A percentile compares a stretch with the other conserved stretches of the same genome.
These are phyloP conservation scores for Conger conger DNA, from an alignment of 2,113 vertebrate genomes.

Conservation along the genomic window DNA sequence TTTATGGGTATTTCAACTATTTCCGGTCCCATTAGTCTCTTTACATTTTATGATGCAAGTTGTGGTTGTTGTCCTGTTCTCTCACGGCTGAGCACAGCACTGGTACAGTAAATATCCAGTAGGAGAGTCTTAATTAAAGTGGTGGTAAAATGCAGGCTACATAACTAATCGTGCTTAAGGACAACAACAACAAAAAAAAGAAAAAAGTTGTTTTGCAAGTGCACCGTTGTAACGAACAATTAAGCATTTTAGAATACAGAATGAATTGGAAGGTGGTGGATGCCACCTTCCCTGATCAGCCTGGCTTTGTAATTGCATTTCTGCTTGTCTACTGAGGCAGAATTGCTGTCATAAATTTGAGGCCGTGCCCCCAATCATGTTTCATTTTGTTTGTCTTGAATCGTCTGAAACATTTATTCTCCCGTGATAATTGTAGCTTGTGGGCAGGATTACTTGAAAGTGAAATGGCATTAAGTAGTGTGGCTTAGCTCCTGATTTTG, in stretches of 20 bases:
- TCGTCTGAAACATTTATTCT: slow-evolving; percentile 10
- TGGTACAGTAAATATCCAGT: too few relatives aligned
- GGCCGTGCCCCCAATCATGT: slow-evolving; percentile 1
- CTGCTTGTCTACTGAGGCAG: background rate
- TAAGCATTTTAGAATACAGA: background rate
- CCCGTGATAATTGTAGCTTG: slow-evolving; percentile 14
- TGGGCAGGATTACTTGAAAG: slow-evolving; percentile 15
- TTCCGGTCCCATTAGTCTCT: too few relatives aligned
- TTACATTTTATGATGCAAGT: too few relatives aligned
- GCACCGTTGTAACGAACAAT: background rate
- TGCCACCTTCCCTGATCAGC: background rate
- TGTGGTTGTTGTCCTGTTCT: too few relatives aligned
- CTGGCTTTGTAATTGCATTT: slow-evolving; percentile 8
- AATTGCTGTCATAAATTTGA: background rate
- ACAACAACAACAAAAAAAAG: too few relatives aligned
- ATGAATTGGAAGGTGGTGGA: background rate
- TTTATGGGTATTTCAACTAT: too few relatives aligned
- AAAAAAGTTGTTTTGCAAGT: background rate
- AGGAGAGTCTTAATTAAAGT: too few relatives aligned
- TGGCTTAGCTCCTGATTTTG: background rate
- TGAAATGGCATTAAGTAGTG: background rate
- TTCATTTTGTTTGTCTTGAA: slow-evolving; percentile 1
- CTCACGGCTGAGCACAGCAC: too few relatives aligned
- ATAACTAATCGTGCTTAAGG: too few relatives aligned
- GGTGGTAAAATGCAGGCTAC: too few relatives aligned